Base-by-base conservation (phyloP, 2,888 invertebrate genomes). In the Drosophila koepferae region DNA sequence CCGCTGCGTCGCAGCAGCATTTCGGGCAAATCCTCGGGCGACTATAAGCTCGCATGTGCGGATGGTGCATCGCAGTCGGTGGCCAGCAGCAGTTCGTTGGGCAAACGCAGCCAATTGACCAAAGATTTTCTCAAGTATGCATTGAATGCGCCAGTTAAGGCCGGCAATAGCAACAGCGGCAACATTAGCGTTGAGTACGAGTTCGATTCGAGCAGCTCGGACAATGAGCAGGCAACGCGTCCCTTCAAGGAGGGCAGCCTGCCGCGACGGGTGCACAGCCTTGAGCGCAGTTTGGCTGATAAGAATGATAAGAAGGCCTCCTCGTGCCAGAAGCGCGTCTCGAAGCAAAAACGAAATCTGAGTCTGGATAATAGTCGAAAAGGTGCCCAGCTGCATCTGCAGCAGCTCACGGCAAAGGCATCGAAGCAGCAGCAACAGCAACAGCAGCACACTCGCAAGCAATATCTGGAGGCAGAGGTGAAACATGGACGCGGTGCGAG, bases 321-420 rank as follows among this genome's bases (percentile, higher is more conserved):
- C 1, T 6, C 60, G 4, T 38, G 44, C 2, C 88, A 88, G 16
- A 92, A 93, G 48, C 90, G 92, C 12, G 84, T 80, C 5, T 85
- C 89, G 3, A 93, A 92, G 71, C 93, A 92, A 49, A 92, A 92
- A 48, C 84, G 92, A 16, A 92, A 92, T 58, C 77, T 92, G 0
- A 91, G 92, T 34, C 77, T 92, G 12, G 93, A 92, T 54, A 92
- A 90, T 63, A 90, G 77, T 18, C 71, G 80, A 8, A 83, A 89
- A n/a, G 43, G 44, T 1, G 18, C 51, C 2, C 75, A 76, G 34
- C 16, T 40, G 3, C 74, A 76, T 18, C 31, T 40, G 2, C 74
- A 67, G 10, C 54, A 72, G 23, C 56, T 58, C 9, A 8, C 48
- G 31, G 44, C 46, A n/a, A 66, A 66, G 36, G 56, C 28, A 28